Evolutionary conservation across 2,113 vertebrate species (phyloP), one percentile per base, ranked within the genome.

Genomic region (Rhineura floridana): DNA sequence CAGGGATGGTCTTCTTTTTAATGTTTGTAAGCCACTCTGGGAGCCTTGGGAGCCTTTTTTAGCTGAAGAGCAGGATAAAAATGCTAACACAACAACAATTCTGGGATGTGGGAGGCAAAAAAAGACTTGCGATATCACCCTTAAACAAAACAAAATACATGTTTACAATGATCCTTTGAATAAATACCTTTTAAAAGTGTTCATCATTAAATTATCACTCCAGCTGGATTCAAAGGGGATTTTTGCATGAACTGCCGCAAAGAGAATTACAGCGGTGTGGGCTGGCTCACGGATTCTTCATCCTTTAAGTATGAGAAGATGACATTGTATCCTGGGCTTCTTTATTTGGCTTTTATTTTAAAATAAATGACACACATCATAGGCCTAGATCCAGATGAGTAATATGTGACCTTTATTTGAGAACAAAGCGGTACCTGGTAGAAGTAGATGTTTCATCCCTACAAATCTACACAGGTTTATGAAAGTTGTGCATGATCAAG

Each of bases 131-230:
- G 65, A 50, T 91, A 67, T 84, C 80, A 87, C 59, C 62, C 30
- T 1, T 59, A 23, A 55, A 76, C 65, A 46, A 89, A 72, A 50
- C 79, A 90, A 62, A 81, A 23, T 88, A 50, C 69, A 85, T 81
- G 21, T 73, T 89, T 44, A 33, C 69, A 55, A 52, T 0, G 0
- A 84, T 65, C 75, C 52, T n/a, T 30, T 79, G 44, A 81, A 84
- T 87, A 59, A 84, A 79, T 82, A 46, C n/a, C 65, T 90, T 91
- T 88, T 85, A 67, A 59, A 92, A 88, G 75, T 44, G 30, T 42
- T 70, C 62, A 1, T 92, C 70, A 90, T 93, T 91, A 90, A 92
- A 81, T 52, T 59, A 91, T 90, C 44, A 63, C 30, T 87, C 84
- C 73, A 0, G 11, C 62, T 84, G 89, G 23, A 90, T 75, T 82